These are phyloP conservation scores for Gymnocypris eckloni DNA, from an alignment of 2,797 vertebrate genomes.

Conservation along the genomic window DNA sequence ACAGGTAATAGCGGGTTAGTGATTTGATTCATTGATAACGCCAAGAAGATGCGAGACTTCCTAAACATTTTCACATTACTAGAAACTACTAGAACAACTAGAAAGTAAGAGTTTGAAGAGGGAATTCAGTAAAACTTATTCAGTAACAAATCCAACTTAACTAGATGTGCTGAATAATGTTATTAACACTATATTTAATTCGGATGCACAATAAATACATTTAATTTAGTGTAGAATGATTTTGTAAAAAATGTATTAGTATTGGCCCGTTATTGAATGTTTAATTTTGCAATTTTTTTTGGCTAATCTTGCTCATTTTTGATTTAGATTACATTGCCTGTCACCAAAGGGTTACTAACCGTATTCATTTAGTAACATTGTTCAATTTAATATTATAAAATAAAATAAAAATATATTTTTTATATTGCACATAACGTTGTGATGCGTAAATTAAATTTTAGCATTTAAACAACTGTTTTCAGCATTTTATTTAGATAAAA, in stretches of 20 bases:
- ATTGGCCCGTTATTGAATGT: not conserved
- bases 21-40: conserved; percentile 64
- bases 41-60: conserved; percentile 31
- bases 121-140: not conserved
- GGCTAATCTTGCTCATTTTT: not conserved
- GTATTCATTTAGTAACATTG: not conserved
- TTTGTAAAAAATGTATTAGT: not conserved
- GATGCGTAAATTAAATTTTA: not conserved
- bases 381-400: not conserved
- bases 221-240: not conserved
- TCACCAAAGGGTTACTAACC: not conserved
- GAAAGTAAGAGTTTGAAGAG: not conserved
- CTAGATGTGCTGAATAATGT: not conserved
- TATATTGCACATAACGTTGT: no score
- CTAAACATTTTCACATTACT: not conserved
- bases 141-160: not conserved
- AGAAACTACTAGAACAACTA: not conserved
- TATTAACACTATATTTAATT: not conserved
- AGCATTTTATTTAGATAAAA: not conserved
- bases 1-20: conserved; percentile 63
- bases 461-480: not conserved
- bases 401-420: not conserved
- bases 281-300: not conserved
- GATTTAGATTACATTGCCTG: not conserved
- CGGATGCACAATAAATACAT: not conserved